These are phyloP conservation scores for Orchesellides sinensis DNA, from an alignment of 2,888 invertebrate species.

Conservation along the genomic window DNA sequence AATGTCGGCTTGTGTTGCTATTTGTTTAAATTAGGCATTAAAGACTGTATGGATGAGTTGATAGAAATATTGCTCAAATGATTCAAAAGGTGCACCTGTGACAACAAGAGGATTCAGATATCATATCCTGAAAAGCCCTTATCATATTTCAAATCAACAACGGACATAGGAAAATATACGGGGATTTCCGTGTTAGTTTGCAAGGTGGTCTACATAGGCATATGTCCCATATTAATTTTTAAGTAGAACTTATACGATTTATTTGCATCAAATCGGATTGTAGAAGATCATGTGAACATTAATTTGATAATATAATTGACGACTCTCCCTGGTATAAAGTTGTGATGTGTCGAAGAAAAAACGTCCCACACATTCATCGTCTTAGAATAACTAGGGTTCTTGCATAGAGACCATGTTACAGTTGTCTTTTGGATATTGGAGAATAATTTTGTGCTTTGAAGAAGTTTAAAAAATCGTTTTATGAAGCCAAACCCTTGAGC, in stretches of 20 bases:
- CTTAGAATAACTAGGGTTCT: background rate
- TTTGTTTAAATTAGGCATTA: background rate
- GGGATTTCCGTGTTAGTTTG: background rate
- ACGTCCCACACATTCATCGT: too few relatives aligned
- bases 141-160: background rate
- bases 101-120: slow-evolving; percentile 7
- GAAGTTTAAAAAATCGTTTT: slow-evolving; percentile 28
- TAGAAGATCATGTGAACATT: background rate
- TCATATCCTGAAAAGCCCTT: background rate
- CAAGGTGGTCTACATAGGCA: slow-evolving; percentile 5
- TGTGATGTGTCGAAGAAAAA: too few relatives aligned
- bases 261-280: slow-evolving; percentile 5
- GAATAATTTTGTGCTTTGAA: slow-evolving; percentile 28
- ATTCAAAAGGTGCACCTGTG: slow-evolving; percentile 46
- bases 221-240: background rate
- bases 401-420: too few relatives aligned
- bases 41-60: background rate
- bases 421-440: slow-evolving; percentile 7
- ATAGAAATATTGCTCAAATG: slow-evolving; percentile 37
- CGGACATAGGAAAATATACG: too few relatives aligned
- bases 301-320: background rate
- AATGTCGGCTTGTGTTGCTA: too few relatives aligned
- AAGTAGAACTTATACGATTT: background rate
- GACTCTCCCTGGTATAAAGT: too few relatives aligned
- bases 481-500: slow-evolving; percentile 60